Conservation (phyloP, 1,140 invertebrate genomes). For the Lucilia cuprina region DNA sequence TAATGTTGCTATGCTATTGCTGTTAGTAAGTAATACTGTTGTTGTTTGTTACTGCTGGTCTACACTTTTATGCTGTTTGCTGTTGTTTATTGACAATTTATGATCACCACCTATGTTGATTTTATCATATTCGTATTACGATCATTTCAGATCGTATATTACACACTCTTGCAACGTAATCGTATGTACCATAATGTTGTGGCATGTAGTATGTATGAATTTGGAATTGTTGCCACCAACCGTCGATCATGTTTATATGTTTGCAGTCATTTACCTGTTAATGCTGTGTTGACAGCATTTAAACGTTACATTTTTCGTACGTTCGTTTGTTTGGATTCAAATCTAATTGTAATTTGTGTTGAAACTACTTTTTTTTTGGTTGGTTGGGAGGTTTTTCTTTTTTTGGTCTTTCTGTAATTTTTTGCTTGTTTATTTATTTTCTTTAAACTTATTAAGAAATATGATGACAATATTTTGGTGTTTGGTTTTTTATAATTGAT, state of each 20-base stretch:
- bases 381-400: neutral
- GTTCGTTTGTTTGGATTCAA: neutral
- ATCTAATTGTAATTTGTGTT: constrained; percentile 34
- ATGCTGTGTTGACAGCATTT: constrained; percentile 31
- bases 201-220: constrained; percentile 17
- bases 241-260: constrained; percentile 23
- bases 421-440: neutral
- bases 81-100: constrained; percentile 28
- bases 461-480: constrained; percentile 32
- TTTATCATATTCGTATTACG: constrained; percentile 34
- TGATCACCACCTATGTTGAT: constrained; percentile 31
- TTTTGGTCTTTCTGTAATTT: neutral
- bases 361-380: constrained; percentile 19
- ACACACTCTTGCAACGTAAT: constrained; percentile 12
- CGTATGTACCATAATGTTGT: neutral
- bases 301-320: neutral
- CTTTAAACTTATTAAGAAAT: constrained; percentile 20
- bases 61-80: constrained; percentile 16
- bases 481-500: constrained; percentile 3
- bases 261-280: constrained; percentile 12
- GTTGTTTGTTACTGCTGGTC: constrained; percentile 20
- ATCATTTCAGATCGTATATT: constrained; percentile 34
- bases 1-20: neutral
- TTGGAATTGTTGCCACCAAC: constrained; percentile 36
- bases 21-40: neutral